Evolutionary conservation across 2,113 vertebrate species (phyloP).

Genomic region (Copsychus sechellarum): DNA sequence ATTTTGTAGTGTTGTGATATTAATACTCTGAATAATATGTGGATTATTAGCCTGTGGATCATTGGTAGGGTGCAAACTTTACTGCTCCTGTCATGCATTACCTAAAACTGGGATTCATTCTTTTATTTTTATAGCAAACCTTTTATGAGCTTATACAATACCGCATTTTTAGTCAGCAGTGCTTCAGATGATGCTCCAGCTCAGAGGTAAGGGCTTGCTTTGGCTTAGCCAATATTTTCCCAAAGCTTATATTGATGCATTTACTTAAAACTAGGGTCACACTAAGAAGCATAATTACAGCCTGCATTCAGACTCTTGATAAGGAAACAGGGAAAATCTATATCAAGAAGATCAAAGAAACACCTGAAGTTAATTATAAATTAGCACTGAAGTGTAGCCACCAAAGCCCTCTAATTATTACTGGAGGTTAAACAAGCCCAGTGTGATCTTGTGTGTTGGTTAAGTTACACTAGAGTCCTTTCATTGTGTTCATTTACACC

Average conservation of each 20-base stretch:
- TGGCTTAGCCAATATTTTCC: background rate
- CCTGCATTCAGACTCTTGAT: conserved; percentile 28
- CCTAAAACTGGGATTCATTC: background rate
- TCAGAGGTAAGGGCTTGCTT: conserved; percentile 4
- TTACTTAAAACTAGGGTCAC: conserved; percentile 11
- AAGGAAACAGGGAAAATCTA: conserved; percentile 28
- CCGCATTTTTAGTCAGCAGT: background rate
- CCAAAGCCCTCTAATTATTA: conserved; percentile 41
- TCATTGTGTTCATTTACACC: background rate
- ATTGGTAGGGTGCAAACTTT: background rate
- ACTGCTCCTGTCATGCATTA: background rate
- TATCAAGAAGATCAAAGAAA: conserved; percentile 61
- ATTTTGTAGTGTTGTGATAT: background rate
- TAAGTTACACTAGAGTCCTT: background rate
- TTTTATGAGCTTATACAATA: background rate
- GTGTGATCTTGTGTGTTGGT: background rate
- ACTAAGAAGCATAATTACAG: conserved; percentile 49
- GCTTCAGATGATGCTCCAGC: background rate
- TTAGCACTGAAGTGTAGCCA: conserved; percentile 24
- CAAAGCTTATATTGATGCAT: conserved; percentile 26
- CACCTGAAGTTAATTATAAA: conserved; percentile 66
- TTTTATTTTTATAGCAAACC: background rate
- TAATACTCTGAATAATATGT: background rate
- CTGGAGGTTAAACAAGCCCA: background rate
- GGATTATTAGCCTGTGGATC: background rate